These are phyloP conservation scores for Eriocheir sinensis DNA, from an alignment of 1,140 invertebrate species.

Conservation along the genomic window DNA sequence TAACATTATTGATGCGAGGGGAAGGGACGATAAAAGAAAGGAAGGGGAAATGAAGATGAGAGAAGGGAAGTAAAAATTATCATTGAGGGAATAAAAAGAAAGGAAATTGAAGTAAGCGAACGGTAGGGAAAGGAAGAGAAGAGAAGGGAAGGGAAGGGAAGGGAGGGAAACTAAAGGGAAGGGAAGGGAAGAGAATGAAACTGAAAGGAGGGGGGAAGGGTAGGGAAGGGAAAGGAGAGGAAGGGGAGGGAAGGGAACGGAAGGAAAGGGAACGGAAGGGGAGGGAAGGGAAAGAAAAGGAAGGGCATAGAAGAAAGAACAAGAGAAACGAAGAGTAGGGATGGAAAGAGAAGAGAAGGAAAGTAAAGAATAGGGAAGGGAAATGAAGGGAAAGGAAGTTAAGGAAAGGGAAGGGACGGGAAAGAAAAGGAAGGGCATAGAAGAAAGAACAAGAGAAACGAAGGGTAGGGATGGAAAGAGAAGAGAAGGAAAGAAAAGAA, in stretches of 20 bases:
- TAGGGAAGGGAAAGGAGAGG: slow-evolving; percentile 3
- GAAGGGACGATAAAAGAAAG: background rate
- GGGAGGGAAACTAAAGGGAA: background rate
- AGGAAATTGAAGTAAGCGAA: background rate
- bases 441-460: background rate
- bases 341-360: too few species aligned
- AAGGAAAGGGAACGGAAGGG: too few species aligned
- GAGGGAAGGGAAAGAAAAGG: too few species aligned
- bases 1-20: background rate
- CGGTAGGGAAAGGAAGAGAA: background rate
- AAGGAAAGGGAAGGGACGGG: too few species aligned
- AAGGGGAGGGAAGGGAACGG: too few species aligned
- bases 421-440: background rate
- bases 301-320: too few species aligned
- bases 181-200: background rate
- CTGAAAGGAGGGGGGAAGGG: background rate
- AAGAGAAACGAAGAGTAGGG: too few species aligned
- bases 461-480: background rate
- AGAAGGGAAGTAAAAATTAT: background rate
- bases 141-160: background rate
- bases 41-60: background rate
- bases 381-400: too few species aligned
- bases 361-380: too few species aligned
- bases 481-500: background rate
- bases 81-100: background rate